Evolutionary conservation across 2,113 vertebrate species (phyloP), one percentile per base, ranked within the genome.

Genomic region (Actinemys pallida): DNA sequence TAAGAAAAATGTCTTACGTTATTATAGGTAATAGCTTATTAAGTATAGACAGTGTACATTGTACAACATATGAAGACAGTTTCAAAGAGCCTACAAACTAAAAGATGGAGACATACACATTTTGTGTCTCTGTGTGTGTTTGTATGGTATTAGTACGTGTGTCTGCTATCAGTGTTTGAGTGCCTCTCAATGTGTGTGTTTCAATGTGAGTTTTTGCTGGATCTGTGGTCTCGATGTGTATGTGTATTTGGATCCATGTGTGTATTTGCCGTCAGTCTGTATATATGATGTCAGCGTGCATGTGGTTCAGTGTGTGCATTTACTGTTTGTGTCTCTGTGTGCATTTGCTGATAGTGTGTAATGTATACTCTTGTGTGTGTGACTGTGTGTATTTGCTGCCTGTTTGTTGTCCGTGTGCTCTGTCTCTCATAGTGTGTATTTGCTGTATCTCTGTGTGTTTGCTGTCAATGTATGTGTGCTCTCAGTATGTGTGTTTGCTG

Each of bases 111-210:
- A 57, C 81, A 91, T 45, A 10, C 65, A 72, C 72, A 78, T 50
- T 0, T 4, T 16, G 35, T 24, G 9, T 6, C 27, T 5, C 5
- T 76, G 50, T 45, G 80, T 2, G 1, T 2, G 50, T 39, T 72
- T 50, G 78, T 0, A 1, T 72, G 31, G 45, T 89, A 78, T 16
- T 0, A 86, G 76, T 62, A n/a, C 8, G 14, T 8, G 35, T 69
- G 62, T 65, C 62, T 19, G 4, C 4, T 69, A 69, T 69, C 62
- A 69, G 62, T n/a, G 62, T n/a, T 72, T 9, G 19, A 72, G 65
- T 39, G n/a, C 17, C 35, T 72, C n/a, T n/a, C 35, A 62, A 14
- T 10, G 13, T 83, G 54, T 29, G 24, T n/a, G 53, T 8, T 54
- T 22, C 39, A 54, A 75, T 78, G 35, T 69, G 69, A 62, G 19